Base-by-base conservation (phyloP, 2,797 vertebrate genomes). In the Hipposideros larvatus region DNA sequence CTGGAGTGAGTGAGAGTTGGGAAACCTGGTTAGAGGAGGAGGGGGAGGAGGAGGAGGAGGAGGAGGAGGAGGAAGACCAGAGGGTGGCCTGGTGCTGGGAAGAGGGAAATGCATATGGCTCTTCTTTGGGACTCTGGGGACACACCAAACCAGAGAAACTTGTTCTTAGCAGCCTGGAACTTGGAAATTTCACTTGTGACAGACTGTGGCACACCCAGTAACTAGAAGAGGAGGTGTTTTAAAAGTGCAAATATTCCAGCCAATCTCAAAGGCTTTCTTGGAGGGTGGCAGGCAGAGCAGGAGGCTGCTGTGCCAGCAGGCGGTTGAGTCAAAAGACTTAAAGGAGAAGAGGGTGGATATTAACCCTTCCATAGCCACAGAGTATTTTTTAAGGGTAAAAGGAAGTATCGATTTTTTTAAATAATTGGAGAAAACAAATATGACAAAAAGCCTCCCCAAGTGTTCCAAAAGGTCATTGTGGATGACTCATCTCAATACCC, bases 101-200 rank as follows among this genome's bases (percentile, higher is more conserved):
- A 96, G 93, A 91, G 90, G 91, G 93, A 97, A 95, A 43, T 74
- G 14, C 16, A 0, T 11, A 19, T 78, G 65, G 43, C 53, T 96
- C 43, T n/a, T 34, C 28, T 92, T 79, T 11, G 79, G 95, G 74
- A 94, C 88, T 86, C 77, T 61, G 51, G 43, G 94, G 79, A 96
- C 96, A 90, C 59, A 95, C 57, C 86, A 90, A 98, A 97, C 97
- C 97, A 96, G 97, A 98, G 97, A 71, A 97, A 97, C 97, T 97
- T 83, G 97, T 97, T 98, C 96, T 97, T 43, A 57, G 46, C 46
- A 87, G 75, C 63, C 63, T 66, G 87, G 48, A 77, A 94, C 80
- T 87, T 90, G 79, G 91, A 87, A 86, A 95, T 94, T 92, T 89
- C 79, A 77, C 88, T 87, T 77, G 22, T 68, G 93, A 95, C 87